These are phyloP conservation scores for Temnothorax rugatulus DNA, from an alignment of 2,888 invertebrate species.

Conservation along the genomic window DNA sequence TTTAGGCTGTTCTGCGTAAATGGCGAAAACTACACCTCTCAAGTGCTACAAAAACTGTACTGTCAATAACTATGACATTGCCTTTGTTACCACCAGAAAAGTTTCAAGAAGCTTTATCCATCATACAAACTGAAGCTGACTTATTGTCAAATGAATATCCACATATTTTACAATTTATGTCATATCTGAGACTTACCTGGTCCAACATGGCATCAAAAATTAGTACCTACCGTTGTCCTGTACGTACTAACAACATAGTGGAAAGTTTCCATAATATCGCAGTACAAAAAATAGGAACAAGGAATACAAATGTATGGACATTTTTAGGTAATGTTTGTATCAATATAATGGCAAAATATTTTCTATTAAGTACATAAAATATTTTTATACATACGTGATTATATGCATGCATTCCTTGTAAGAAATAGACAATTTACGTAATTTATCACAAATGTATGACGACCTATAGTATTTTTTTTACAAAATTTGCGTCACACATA, in stretches of 20 bases:
- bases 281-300: slow-evolving; percentile 1
- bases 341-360: background rate
- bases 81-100: slow-evolving; percentile 35
- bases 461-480: no score
- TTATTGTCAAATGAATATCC: slow-evolving; percentile 28
- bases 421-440: no score
- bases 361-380: background rate
- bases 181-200: slow-evolving; percentile 20
- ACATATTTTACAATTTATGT: slow-evolving; percentile 39
- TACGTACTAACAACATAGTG: slow-evolving; percentile 45
- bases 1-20: slow-evolving; percentile 38
- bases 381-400: background rate
- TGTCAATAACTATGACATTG: slow-evolving; percentile 44
- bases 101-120: slow-evolving; percentile 40
- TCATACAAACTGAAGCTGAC: slow-evolving; percentile 30
- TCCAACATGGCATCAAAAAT: slow-evolving; percentile 34
- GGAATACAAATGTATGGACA: slow-evolving; percentile 33
- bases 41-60: slow-evolving; percentile 21
- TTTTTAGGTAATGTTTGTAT: slow-evolving; percentile 32
- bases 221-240: slow-evolving; percentile 36
- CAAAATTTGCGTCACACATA: no score
- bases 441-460: no score
- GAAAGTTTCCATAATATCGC: slow-evolving; percentile 46
- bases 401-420: no score
- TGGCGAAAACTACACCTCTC: slow-evolving; percentile 35